Evolutionary conservation across 2,888 invertebrate species (phyloP).

Genomic region (Cantharis flavilabris): DNA sequence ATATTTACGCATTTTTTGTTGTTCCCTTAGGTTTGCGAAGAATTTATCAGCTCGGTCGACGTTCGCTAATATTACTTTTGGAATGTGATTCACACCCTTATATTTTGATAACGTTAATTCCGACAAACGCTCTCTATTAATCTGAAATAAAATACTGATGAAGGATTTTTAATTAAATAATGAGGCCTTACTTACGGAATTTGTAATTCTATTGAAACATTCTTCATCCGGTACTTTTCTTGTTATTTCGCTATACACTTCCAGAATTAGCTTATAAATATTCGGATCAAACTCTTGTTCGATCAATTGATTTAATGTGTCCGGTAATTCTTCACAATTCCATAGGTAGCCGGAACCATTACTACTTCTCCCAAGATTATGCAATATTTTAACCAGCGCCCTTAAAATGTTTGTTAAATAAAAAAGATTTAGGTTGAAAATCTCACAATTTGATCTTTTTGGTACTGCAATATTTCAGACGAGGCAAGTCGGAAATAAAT

Average conservation of each 20-base stretch:
- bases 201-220: background rate
- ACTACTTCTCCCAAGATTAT: background rate
- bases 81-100: background rate
- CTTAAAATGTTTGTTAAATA: background rate
- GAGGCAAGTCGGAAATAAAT: background rate
- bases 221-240: background rate
- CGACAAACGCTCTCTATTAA: background rate
- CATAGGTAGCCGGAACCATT: background rate
- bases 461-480: background rate
- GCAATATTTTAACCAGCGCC: background rate
- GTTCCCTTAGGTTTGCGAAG: background rate
- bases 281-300: background rate
- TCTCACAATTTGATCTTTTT: slow-evolving; percentile 7
- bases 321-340: background rate
- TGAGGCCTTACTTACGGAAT: background rate
- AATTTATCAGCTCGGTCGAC: background rate
- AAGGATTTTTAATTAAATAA: too few relatives aligned
- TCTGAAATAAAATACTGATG: background rate
- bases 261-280: background rate
- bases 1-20: background rate
- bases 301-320: background rate
- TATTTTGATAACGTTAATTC: background rate
- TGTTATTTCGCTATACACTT: background rate
- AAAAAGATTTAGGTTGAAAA: background rate
- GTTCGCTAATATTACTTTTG: background rate